Evolutionary conservation across 2,888 invertebrate species (phyloP), one percentile per base, ranked within the genome.

Genomic region (Ormyrus rosae): DNA sequence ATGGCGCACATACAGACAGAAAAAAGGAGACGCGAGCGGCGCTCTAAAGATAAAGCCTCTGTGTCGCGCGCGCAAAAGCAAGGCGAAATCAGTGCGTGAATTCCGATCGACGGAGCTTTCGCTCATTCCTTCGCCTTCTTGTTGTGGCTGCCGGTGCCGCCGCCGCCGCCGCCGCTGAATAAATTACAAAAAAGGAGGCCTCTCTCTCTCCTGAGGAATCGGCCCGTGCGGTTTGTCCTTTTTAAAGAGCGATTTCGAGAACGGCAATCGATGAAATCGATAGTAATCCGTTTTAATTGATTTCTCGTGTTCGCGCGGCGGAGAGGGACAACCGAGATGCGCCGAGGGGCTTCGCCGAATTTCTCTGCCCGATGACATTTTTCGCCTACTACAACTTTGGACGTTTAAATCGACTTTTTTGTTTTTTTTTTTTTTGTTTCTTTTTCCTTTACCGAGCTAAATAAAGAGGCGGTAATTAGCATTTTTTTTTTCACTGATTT

Each of bases 11-110:
- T 64, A 65, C 34, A 45, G 55, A 55, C 55, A 73, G n/a, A 63
- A 63, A 69, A 45, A 51, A 69, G 19, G 56, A 19, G 13, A 13
- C 69, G 46, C 55, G 56, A n/a, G 68, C 45, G 48, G 69, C 48
- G 70, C 71, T 69, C 80, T 80, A 80, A 80, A 80, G 80, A 80
- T 80, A 80, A 80, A 80, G 82, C 75, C 75, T 78, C 81, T 81
- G 71, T 70, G 71, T 68, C 58, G 46, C 60, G 60, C 64, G 65
- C 56, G 19, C 13, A 13, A 1, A 68, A 19, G 6, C 61, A 68
- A 51, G 19, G 76, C 63, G 51, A 69, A 78, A 63, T 69, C 69
- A 50, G 53, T 19, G 61, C 60, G 78, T 51, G 68, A 73, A 79
- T 79, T 79, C 74, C 74, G 51, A 74, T 79, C 58, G 61, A 34